Evolutionary conservation across 2,113 vertebrate genomes (phyloP), one percentile per base, ranked within the genome.

Genomic region (Acinonyx jubatus): DNA sequence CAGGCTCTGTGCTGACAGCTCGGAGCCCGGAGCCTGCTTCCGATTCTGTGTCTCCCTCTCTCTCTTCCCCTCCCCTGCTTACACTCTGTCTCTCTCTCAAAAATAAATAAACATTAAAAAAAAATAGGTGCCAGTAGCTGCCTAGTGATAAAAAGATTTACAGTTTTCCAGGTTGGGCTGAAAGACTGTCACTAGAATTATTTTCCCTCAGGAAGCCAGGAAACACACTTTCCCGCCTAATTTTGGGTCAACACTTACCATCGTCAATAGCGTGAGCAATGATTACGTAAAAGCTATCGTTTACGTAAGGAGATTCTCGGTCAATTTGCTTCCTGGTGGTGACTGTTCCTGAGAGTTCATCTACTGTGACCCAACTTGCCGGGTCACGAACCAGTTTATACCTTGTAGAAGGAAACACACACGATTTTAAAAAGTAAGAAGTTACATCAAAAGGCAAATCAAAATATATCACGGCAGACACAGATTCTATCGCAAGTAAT

Each of bases 261-360:
- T 98, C 29, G 85, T 99, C 99, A 55, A 98, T 41, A 7, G 99
- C 99, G 1, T 69, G 96, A 5, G 99, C 68, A 0, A 98, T 1
- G 11, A 99, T n/a, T 21, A 55, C 96, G 78, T 99, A 99, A 73
- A 98, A 55, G 55, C 83, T 98, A 0, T 98, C 11, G 0, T 98
- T 96, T 23, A 99, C 98, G 48, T 96, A 94, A 1, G 98, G 96
- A 2, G 99, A 99, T 92, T 99, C 99, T 61, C 98, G 97, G 97
- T 99, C 99, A 96, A 99, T 97, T 63, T 92, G 98, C 97, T 98
- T 86, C 16, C 23, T 23, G n/a, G 99, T 69, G 80, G 50, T 98
- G 12, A 99, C 63, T 8, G 50, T 33, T 65, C 99, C 99, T 0
- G 99, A 99, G 86, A 97, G 98, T 36, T 97, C 69, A 88, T 99